phyloP scores from a whole-genome alignment of 37 sponge, comb jelly and placozoan genomes.

The Mnemiopsis leidyi region DNA sequence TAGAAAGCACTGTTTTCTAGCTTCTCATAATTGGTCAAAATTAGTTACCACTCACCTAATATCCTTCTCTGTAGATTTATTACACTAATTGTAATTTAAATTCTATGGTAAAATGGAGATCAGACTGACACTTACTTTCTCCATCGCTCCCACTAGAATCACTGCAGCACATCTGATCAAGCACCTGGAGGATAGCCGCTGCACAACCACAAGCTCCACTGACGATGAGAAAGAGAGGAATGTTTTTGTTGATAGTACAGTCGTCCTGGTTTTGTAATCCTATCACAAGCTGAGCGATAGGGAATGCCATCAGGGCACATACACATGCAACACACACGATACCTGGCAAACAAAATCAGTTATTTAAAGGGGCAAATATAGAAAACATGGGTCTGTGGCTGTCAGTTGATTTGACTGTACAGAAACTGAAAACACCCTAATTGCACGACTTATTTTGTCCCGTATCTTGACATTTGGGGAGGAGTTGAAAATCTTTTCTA shows the following conservation, averaged over 20 bases:
- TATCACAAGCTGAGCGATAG: conserved; percentile 28
- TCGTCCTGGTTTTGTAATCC: conserved; percentile 23
- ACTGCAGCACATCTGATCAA: not conserved
- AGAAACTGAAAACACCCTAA: too few relatives aligned
- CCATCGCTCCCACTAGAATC: not conserved
- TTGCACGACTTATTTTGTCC: too few relatives aligned
- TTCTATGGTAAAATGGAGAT: not conserved
- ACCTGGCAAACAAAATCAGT: too few relatives aligned
- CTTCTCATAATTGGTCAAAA: too few relatives aligned
- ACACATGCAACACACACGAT: not conserved
- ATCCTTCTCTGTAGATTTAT: too few relatives aligned
- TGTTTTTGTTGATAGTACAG: conserved; percentile 34
- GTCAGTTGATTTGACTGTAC: too few relatives aligned
- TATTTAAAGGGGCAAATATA: too few relatives aligned
- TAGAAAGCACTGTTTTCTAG: too few relatives aligned
- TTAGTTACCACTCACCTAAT: too few relatives aligned
- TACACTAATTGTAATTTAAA: not conserved
- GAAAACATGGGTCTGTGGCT: too few relatives aligned
- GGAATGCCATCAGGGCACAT: not conserved
- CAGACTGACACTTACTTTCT: not conserved
- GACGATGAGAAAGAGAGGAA: conserved; percentile 32
- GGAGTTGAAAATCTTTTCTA: too few relatives aligned
- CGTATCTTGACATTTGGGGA: too few relatives aligned
- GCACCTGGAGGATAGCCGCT: not conserved
- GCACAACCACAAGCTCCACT: conserved; percentile 47